phyloP scores from a whole-genome alignment of 2,113 vertebrate species.

The Tragulus kanchil region DNA sequence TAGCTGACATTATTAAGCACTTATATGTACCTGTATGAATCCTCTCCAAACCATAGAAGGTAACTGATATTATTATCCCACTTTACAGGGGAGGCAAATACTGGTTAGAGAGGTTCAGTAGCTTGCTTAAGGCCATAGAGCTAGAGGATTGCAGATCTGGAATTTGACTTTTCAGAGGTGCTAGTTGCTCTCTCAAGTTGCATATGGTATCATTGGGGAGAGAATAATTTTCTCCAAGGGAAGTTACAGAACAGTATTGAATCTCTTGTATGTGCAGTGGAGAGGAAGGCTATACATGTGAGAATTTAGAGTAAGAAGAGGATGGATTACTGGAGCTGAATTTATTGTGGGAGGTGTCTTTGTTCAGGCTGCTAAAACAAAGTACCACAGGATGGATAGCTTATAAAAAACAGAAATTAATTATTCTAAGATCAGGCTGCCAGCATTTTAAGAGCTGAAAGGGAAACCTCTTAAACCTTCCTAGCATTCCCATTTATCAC shows the following conservation, averaged over 20 bases:
- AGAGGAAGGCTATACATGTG: not conserved
- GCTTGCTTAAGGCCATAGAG: not conserved
- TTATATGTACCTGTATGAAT: not conserved
- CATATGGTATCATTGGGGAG: not conserved
- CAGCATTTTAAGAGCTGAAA: too few relatives aligned
- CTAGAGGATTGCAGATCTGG: slow-evolving; percentile 12
- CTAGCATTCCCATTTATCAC: not conserved
- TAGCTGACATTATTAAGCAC: not conserved
- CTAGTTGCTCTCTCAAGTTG: not conserved
- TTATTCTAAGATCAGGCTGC: not conserved
- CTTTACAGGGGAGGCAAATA: slow-evolving; percentile 24
- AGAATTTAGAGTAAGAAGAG: not conserved
- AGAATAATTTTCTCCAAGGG: not conserved
- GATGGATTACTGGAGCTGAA: not conserved
- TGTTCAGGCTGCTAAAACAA: not conserved
- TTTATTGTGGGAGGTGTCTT: not conserved
- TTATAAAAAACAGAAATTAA: not conserved
- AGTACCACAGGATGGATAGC: not conserved
- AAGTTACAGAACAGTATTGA: not conserved
- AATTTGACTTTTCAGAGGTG: not conserved
- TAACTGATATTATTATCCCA: not conserved
- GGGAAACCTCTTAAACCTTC: slow-evolving; percentile 56
- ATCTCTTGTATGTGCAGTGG: not conserved
- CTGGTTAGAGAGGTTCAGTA: slow-evolving; percentile 12
- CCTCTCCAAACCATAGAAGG: not conserved